phyloP scores from a whole-genome alignment of 1,140 invertebrate species.

The Drosophila serrata region DNA sequence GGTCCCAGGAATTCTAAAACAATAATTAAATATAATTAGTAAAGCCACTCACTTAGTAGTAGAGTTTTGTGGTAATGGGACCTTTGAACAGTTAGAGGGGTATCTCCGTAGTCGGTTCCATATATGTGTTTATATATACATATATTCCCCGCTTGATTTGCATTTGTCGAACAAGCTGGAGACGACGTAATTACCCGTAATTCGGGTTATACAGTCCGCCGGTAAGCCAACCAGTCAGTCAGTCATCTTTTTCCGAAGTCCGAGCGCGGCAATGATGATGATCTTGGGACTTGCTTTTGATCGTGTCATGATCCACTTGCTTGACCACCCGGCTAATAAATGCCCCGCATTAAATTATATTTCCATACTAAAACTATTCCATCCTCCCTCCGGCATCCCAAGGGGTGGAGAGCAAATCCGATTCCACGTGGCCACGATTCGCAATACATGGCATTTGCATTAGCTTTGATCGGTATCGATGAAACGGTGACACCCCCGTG shows the following conservation, averaged over 20 bases:
- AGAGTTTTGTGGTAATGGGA: not conserved
- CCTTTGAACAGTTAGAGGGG: not conserved
- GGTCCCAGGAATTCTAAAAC: not conserved
- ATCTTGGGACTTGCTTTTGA: conserved; percentile 10
- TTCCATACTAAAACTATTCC: conserved; percentile 3
- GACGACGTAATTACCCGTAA: conserved; percentile 72
- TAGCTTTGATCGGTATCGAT: not conserved
- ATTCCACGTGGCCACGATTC: conserved; percentile 47
- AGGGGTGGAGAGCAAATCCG: not conserved
- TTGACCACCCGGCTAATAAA: conserved; percentile 26
- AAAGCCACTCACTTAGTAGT: not conserved
- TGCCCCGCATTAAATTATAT: conserved; percentile 1
- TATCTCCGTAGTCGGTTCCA: conserved; percentile 16
- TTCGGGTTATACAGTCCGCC: conserved; percentile 63
- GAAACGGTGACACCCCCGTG: not conserved
- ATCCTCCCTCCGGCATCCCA: not conserved
- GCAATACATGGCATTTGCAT: conserved; percentile 11
- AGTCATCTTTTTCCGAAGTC: conserved; percentile 6
- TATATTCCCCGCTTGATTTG: conserved; percentile 56
- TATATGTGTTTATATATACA: not conserved
- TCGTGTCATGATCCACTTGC: conserved; percentile 5
- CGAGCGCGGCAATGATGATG: conserved; percentile 15
- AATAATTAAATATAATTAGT: conserved; percentile 26
- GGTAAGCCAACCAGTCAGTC: conserved; percentile 5
- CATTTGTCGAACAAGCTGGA: conserved; percentile 53